Percentiles rank a stretch among this genome's conserved stretches.
These are phyloP conservation scores for Danaus plexippus DNA, from an alignment of 1,140 invertebrate genomes.

Conservation along the genomic window DNA sequence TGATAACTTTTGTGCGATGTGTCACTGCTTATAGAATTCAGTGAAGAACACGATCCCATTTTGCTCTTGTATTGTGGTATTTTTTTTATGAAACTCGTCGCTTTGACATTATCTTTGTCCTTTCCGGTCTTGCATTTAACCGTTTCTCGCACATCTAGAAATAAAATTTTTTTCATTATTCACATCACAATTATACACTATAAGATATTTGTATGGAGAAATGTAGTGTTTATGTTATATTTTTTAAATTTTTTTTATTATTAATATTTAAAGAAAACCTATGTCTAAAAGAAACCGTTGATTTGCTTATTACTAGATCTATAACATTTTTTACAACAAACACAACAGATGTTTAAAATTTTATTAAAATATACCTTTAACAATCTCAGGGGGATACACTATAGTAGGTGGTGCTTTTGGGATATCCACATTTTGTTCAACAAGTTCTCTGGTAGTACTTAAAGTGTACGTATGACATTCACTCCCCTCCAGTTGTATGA, in stretches of 20 bases:
- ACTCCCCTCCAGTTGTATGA: conserved; percentile 42
- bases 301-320: no score
- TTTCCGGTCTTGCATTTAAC: conserved; percentile 22
- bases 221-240: no score
- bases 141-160: conserved; percentile 43
- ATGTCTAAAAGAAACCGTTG: no score
- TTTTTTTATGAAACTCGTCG: conserved; percentile 27
- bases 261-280: no score
- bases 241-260: no score
- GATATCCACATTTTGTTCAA: conserved; percentile 34
- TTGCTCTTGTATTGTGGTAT: conserved; percentile 46
- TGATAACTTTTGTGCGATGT: conserved; percentile 31
- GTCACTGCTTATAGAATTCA: conserved; percentile 45
- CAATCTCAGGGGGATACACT: conserved; percentile 47
- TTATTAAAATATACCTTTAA: conserved; percentile 33
- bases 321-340: no score
- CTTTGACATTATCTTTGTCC: conserved; percentile 26
- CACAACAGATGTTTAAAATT: not conserved
- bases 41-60: conserved; percentile 39
- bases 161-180: not conserved
- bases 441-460: conserved; percentile 31
- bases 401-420: conserved; percentile 37
- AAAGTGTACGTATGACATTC: conserved; percentile 33
- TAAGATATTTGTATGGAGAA: no score
- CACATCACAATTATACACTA: no score